Evolutionary conservation across 2,113 vertebrate genomes (phyloP), one percentile per base, ranked within the genome.

Genomic region (Chaetorhynchus papuensis): DNA sequence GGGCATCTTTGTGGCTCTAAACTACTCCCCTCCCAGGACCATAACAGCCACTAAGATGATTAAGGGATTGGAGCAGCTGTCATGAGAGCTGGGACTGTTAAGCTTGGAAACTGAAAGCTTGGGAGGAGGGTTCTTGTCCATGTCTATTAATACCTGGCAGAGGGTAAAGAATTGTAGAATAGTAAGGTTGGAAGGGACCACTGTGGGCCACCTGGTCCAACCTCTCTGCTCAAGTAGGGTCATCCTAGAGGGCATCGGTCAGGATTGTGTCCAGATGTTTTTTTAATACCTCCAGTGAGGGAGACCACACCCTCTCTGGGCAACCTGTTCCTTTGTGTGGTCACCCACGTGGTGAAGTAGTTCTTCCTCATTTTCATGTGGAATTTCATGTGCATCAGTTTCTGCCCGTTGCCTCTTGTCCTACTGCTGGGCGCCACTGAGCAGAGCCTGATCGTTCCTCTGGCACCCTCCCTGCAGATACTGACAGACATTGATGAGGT

Each of bases 31-130:
- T 75, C 39, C 44, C 54, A 49, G 72, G 54, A 77, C 37, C n/a
- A 16, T 47, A 59, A 30, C 3, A 74, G 31, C 56, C 35, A 10
- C 52, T 80, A 72, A 94, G 39, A 56, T 93, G 91, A 87, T 94
- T 59, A 93, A 93, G 27, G 52, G 74, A 70, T 90, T 82, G 70
- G 93, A 93, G 47, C 85, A 94, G 57, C 79, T 75, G 74, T 70
- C 20, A 1, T 52, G 7, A 50, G 78, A 82, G 68, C 37, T 87
- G 50, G 30, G 79, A 14, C 37, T 52, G 31, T 65, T 66, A 37
- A 35, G 24, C 59, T 22, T 86, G 44, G 35, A 41, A 74, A 91
- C 66, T 35, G 26, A 81, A 92, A 82, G 39, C n/a, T 61, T 37
- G 13, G 11, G 13, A 33, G 10, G 2, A 8, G 7, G 4, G 2